Base-by-base conservation (phyloP, 2,888 invertebrate genomes). In the Acrobasis consociella region DNA sequence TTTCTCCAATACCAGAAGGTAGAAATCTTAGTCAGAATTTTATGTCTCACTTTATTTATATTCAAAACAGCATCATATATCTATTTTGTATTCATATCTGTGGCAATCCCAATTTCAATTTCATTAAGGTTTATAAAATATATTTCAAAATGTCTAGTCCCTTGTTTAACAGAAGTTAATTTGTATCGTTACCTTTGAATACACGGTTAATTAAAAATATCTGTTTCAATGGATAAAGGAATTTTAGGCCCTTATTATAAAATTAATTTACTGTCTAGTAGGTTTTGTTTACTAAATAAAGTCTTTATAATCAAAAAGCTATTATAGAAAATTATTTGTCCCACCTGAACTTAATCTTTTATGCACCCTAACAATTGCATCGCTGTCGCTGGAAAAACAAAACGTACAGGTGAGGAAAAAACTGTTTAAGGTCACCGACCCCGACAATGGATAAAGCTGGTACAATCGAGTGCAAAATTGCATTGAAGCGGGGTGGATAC, bases 391-490 rank as follows among this genome's bases (percentile, higher is more conserved):
- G 39, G 22, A 61, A 61, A 61, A 53, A 31, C 31, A 61, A 55
- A 55, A n/a, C 7, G 49, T 62, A 65, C 65, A 65, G 66, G 66
- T 66, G 60, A 61, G 64, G 56, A 53, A 62, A 64, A 65, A 66
- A 63, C 62, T 64, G 56, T 64, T 62, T 53, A 60, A 15, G 59
- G 56, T 56, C 56, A 55, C 39, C 53, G 58, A 50, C 61, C 62
- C 49, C 62, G 46, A 49, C 55, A 53, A 55, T 38, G 49, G 62
- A 62, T 62, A 62, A 61, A 65, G 56, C 60, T 39, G 56, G 61
- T 63, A 70, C 69, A 70, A 64, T 65, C 63, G 69, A 65, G 63
- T 70, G 69, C 70, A 69, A 68, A 72, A 73, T 72, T 71, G 70
- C 73, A 73, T 71, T 67, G 68, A 67, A 68, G 67, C 46, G 62